These are phyloP conservation scores for Zaprionus africanus DNA, from an alignment of 1,140 invertebrate genomes.

Conservation along the genomic window DNA sequence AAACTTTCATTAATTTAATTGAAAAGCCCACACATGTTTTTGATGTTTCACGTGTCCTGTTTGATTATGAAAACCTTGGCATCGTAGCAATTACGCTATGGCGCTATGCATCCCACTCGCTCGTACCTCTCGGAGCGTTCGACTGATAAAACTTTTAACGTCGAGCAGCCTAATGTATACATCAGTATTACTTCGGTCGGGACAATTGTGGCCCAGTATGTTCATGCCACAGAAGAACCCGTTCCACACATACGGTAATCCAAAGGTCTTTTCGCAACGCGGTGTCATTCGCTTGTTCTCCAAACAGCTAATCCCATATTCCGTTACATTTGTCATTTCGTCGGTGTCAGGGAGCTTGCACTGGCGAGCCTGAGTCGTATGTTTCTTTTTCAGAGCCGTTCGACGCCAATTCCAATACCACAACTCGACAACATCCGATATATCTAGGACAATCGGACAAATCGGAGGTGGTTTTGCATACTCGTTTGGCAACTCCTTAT, in stretches of 20 bases:
- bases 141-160: conserved; percentile 6
- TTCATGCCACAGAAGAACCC: conserved; percentile 42
- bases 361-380: background rate
- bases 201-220: conserved; percentile 47
- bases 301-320: conserved; percentile 18
- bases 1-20: conserved; percentile 73
- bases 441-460: background rate
- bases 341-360: background rate
- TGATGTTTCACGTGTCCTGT: conserved; percentile 22
- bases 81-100: conserved; percentile 4
- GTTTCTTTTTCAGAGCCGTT: background rate
- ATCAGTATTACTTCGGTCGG: background rate
- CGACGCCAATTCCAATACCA: conserved; percentile 17
- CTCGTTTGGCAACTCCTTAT: background rate
- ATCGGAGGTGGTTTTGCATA: background rate
- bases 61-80: background rate
- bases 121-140: background rate
- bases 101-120: background rate
- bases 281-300: background rate
- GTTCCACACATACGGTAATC: conserved; percentile 36
- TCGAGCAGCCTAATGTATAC: conserved; percentile 28
- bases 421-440: background rate
- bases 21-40: conserved; percentile 15
- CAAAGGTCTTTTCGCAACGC: conserved; percentile 17
- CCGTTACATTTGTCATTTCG: background rate